These are phyloP conservation scores for Euschistus heros DNA, from an alignment of 1,140 invertebrate species.

Conservation along the genomic window DNA sequence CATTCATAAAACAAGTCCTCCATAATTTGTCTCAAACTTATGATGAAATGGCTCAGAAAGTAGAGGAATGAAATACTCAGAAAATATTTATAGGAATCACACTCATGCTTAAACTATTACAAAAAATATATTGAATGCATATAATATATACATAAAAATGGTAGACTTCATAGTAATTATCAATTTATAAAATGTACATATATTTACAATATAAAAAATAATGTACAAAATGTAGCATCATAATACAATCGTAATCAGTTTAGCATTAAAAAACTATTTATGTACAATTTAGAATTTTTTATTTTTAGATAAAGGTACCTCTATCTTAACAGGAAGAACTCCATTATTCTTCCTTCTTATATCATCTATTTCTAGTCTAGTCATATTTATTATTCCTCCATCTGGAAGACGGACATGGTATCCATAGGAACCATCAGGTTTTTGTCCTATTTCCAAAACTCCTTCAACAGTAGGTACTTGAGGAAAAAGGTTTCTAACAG, in stretches of 20 bases:
- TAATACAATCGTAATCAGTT: not conserved
- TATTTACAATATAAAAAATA: conserved; percentile 13
- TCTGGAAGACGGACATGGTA: conserved; percentile 21
- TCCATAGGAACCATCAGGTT: conserved; percentile 18
- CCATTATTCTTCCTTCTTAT: conserved; percentile 19
- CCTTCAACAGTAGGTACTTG: conserved; percentile 12
- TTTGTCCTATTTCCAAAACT: conserved; percentile 11
- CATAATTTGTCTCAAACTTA: no score
- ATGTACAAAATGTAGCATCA: not conserved
- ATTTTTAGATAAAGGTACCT: conserved; percentile 12
- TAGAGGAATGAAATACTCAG: no score
- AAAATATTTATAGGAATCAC: no score
- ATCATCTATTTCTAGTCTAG: conserved; percentile 6
- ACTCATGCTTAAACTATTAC: no score
- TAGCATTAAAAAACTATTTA: not conserved
- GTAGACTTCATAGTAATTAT: no score
- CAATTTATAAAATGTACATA: conserved; percentile 3
- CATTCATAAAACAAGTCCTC: no score
- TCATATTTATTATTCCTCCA: conserved; percentile 19
- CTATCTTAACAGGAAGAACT: conserved; percentile 4
- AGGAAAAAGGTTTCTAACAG: conserved; percentile 1
- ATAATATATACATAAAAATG: no score
- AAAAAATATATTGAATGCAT: no score
- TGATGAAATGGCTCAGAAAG: no score
- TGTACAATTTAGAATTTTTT: conserved; percentile 12